A percentile compares a stretch with the other conserved stretches of the same genome.
Conservation (phyloP, 2,797 vertebrate genomes). For the Oceanodroma leucorhoa region DNA sequence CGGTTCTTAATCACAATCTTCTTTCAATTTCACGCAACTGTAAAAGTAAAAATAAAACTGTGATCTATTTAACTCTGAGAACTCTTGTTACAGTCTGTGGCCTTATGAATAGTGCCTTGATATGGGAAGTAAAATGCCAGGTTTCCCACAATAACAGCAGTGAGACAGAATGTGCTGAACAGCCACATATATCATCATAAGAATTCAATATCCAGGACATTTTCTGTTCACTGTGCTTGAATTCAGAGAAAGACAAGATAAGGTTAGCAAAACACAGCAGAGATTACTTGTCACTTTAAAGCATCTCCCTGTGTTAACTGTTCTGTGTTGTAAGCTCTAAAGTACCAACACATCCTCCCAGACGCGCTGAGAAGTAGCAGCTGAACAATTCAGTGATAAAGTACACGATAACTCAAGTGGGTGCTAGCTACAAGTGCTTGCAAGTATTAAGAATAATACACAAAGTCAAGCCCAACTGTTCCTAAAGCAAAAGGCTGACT, state of each 20-base stretch:
- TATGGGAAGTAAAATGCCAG: not conserved
- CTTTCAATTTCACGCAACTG: not conserved
- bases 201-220: conserved; percentile 31
- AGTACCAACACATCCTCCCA: not conserved
- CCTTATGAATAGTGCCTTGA: not conserved
- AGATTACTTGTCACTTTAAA: conserved; percentile 48
- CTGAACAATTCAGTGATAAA: not conserved
- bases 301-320: not conserved
- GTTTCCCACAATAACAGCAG: not conserved
- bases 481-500: not conserved
- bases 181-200: conserved; percentile 30
- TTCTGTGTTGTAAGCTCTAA: conserved; percentile 13
- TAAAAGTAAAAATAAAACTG: conserved; percentile 36
- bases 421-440: conserved; percentile 2
- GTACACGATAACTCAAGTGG: not conserved
- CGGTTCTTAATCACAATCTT: conserved; percentile 1
- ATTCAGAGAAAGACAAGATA: conserved; percentile 20
- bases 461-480: not conserved
- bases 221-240: not conserved
- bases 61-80: conserved; percentile 2
- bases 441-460: conserved; percentile 23
- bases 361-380: not conserved
- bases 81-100: not conserved
- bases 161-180: not conserved
- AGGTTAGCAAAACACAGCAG: conserved; percentile 46